Base-by-base conservation (phyloP, 2,888 invertebrate species). In the Drosophila maculinotata region DNA sequence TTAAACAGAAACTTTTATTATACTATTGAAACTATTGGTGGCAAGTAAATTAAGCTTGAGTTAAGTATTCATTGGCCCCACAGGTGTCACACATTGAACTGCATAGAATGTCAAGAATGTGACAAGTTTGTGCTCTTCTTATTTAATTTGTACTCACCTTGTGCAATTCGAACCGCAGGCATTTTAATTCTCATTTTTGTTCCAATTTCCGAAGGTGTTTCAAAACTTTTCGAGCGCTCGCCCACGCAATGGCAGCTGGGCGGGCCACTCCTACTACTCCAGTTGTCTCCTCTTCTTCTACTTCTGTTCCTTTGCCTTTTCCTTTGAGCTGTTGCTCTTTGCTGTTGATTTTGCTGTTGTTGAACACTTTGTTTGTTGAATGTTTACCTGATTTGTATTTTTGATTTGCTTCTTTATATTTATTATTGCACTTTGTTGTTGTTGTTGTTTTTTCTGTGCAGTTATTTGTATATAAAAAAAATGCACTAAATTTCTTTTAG, bases 161-260 rank as follows among this genome's bases (percentile, higher is more conserved):
- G 97, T 93, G 97, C 97, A 94, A 97, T 97, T 94, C 97, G 95
- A 93, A 97, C 97, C 93, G 97, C 97, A 93, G 97, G 97, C 97
- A 97, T 97, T 95, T 97, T 97, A 94, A 97, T 97, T 96, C 97
- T 96, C 97, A 97, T 97, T 94, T 95, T 97, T 89, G 69, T 88
- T 85, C 51, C 83, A 89, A 76, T 78, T 82, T 84, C 82, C 84
- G 62, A 79, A 67, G 78, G 71, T 62, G 70, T 74, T 80, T 74
- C 59, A 56, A 70, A 74, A 71, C 70, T 82, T 75, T 70, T 52
- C 66, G 72, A 72, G 72, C 65, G 72, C 64, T 42, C 65, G 76
- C 87, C 81, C 81, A 64, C 62, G 60, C 62, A 63, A 57, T 36
- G 59, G 66, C 63, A 49, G 57, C 52, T 58, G 72, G 76, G 79